Conservation (phyloP, 2,797 vertebrate species). For the Pseudotriccus pelzelni region DNA sequence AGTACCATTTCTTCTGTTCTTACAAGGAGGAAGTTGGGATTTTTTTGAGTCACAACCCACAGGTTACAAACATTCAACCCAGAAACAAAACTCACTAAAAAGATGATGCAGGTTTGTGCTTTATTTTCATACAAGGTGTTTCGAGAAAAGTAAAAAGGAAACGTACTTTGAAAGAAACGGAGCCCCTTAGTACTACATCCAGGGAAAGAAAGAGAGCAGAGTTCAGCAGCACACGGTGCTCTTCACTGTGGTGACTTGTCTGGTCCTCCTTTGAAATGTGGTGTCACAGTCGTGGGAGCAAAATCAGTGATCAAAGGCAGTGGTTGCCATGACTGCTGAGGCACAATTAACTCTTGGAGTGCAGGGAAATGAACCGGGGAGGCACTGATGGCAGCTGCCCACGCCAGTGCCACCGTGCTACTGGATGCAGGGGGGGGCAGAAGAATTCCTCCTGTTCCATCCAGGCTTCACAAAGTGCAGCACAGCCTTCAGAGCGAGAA, state of each 20-base stretch:
- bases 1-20: neutral
- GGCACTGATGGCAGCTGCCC: neutral
- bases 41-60: neutral
- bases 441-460: neutral
- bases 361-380: neutral
- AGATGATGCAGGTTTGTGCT: neutral
- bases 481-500: neutral
- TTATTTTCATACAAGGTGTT: neutral
- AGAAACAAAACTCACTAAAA: neutral
- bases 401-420: fast-evolving
- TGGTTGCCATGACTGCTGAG: neutral
- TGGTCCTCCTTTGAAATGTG: neutral
- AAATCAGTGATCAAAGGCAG: neutral
- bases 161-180: neutral
- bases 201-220: neutral
- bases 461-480: neutral
- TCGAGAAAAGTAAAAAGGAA: neutral
- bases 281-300: neutral
- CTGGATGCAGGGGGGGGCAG: neutral
- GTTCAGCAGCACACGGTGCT: neutral
- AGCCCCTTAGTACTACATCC: neutral
- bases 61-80: neutral
- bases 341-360: neutral
- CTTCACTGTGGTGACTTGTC: neutral
- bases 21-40: neutral